These are phyloP conservation scores for Anguilla pacifica DNA, from an alignment of 2,797 vertebrate genomes.

Conservation along the genomic window DNA sequence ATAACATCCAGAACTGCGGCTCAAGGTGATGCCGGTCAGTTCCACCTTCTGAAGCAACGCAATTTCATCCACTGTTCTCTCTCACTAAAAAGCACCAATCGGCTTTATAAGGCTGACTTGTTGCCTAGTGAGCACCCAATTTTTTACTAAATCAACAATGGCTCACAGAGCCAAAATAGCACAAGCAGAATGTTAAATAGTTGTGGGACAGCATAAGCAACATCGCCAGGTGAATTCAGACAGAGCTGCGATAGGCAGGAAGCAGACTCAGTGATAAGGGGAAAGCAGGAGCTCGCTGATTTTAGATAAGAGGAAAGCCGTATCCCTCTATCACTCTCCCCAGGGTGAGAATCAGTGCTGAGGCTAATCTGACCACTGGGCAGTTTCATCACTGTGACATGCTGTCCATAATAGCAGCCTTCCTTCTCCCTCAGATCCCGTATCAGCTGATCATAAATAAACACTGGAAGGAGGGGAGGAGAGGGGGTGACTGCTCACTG, in stretches of 20 bases:
- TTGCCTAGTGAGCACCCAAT: not conserved
- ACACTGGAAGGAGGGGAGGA: not conserved
- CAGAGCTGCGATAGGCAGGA: not conserved
- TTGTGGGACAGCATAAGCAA: not conserved
- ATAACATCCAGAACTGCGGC: not conserved
- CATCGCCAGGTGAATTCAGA: not conserved
- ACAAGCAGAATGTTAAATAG: not conserved
- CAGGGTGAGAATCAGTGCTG: not conserved
- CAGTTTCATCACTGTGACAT: not conserved
- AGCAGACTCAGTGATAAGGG: not conserved
- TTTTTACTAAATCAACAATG: not conserved
- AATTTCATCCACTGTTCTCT: not conserved
- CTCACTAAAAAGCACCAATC: not conserved
- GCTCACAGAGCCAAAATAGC: not conserved
- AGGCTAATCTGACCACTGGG: not conserved
- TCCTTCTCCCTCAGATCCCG: not conserved
- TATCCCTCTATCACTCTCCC: not conserved
- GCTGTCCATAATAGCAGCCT: not conserved
- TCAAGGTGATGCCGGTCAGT: conserved; percentile 8
- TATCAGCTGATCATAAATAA: not conserved
- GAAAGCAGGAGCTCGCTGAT: not conserved
- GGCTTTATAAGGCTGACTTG: not conserved
- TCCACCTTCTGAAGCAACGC: not conserved
- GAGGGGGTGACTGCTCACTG: not conserved
- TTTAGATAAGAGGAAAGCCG: not conserved